Evolutionary conservation across 2,113 vertebrate genomes (phyloP), one percentile per base, ranked within the genome.

Genomic region (Platysternon megacephalum): DNA sequence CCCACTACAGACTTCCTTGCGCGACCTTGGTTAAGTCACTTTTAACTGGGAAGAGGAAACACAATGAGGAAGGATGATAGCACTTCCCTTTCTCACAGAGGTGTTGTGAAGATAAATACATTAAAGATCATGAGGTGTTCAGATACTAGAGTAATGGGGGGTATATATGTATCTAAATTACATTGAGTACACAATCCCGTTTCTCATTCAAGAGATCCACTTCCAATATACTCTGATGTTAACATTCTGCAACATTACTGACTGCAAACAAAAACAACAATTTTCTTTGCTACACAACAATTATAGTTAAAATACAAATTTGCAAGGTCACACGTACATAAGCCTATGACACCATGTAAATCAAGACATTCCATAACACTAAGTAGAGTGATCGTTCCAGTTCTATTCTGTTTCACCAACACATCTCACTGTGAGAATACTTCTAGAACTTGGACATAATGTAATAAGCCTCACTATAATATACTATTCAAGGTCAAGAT

Each of bases 351-450:
- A 92, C 49, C 51, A 39, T 21, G 78, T 51, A 72, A 92, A 76
- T 85, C n/a, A 93, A 95, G 22, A 12, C 89, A 49, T 65, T 92
- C 91, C n/a, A 94, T 65, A 95, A 94, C 26, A 76, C 2, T 12
- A 86, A 44, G 91, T 11, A 32, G 39, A 6, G 14, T 52, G 28
- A 3, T 32, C 72, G 65, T 80, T 94, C 90, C 93, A 86, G 4
- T 84, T 79, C 78, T 86, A 93, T 68, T 84, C 39, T 2, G 2
- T 61, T 92, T 92, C 93, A 79, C 55, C 65, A 87, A 44, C 87
- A 90, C 35, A 96, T 86, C 48, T 93, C 88, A 92, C 89, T 87
- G 87, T 76, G 74, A 76, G 11, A 76, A 76, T 46, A 44, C 74
- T 76, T 76, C 74, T 46, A 46, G 24, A 89, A 95, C 61, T 87